Base-by-base conservation (phyloP, 2,888 invertebrate species). In the Eilema caniola region DNA sequence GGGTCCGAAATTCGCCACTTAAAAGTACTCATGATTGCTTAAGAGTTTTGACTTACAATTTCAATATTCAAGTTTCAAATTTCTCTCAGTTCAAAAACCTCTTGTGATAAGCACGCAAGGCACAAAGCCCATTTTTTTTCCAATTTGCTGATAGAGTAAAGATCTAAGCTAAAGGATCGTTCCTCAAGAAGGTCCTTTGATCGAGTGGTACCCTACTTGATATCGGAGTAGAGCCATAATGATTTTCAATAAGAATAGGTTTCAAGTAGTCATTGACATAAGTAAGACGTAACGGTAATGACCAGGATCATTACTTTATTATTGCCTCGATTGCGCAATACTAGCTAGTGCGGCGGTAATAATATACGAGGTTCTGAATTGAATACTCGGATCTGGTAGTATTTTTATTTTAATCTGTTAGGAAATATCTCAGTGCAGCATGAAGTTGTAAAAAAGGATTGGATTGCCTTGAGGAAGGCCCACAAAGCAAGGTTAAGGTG, bases 81-180 rank as follows among this genome's bases (percentile, higher is more conserved):
- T 31, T 23, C 20, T 11, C 23, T 47, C 31, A 61, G 8, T 28
- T 64, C 63, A 20, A 25, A 25, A 28, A 16, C 41, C 68, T 63
- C 63, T 68, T 28, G 24, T 16, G 64, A 59, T 23, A 69, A 64
- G 69, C 23, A 63, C 57, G 28, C 56, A 2, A 25, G 12, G 41
- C 63, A 25, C 53, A 47, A 28, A 14, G 24, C 23, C 57, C 24
- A 14, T 59, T 59, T 41, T 59, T n/a, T 60, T 23, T 41, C 47
- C 47, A 59, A 69, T 69, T 69, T 69, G 69, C 69, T 59, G 69
- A 64, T 59, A 59, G 23, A 64, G 14, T 16, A 60, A 64, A 64
- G 60, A 64, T 64, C 64, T 28, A 8, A 64, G 41, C 28, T 1
- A 24, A 64, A 68, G 37, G 62, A 67, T 57, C 67, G 23, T 20